Base-by-base conservation (phyloP, 2,888 invertebrate genomes). In the Epiblema foenella region DNA sequence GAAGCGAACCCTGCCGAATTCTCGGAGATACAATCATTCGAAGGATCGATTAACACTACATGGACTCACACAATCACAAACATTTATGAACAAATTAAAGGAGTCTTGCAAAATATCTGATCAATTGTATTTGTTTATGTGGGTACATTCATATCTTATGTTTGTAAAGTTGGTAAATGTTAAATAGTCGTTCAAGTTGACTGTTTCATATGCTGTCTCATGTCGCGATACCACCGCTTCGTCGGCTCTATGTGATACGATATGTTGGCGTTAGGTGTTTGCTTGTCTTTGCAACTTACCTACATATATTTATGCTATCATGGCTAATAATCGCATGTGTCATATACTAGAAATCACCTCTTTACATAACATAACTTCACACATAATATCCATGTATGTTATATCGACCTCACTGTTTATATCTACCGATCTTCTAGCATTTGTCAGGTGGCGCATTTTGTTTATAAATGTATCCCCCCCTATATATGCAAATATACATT, bases 401-500 rank as follows among this genome's bases (percentile, higher is more conserved):
- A 89, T 78, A 81, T 90, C 87, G 87, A 84, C 75, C 75, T 85
- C 85, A 86, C 80, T 82, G 78, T 81, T 82, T 79, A 78, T 78
- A 77, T 79, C 64, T 62, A 65, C 74, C 75, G 79, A 88, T 92
- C 94, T 95, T 95, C 95, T 92, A 95, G 95, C 95, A 93, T 94
- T 94, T 94, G 95, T 93, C 95, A 95, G 95, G 95, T 83, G 93
- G 94, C 91, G 94, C 94, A 89, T 86, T 89, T 87, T 91, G 91
- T 87, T 91, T 85, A 84, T 83, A 86, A 81, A 81, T 83, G 77
- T 73, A 76, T 76, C 65, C 75, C 65, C 75, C 73, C 72, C 73
- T 67, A 62, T 67, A 68, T 74, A 67, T 60, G 64, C 62, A 67
- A 60, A 72, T 69, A 39, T 33, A 46, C 46, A 8, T n/a, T 64